Evolutionary conservation across 2,888 invertebrate species (phyloP), one percentile per base, ranked within the genome.

Genomic region (Macrophya annulata): DNA sequence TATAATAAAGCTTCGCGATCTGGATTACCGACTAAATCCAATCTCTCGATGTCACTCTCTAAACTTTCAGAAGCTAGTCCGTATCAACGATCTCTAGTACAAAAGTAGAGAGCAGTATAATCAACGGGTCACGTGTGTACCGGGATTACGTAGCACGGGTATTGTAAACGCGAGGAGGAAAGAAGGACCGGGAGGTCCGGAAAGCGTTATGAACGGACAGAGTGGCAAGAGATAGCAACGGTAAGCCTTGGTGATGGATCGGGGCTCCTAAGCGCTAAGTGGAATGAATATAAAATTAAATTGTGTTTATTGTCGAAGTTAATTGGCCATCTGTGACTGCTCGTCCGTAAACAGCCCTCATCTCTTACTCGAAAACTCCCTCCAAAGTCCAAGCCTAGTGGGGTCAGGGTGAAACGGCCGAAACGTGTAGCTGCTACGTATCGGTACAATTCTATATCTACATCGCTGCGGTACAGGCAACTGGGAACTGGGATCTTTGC

Each of bases 251-350:
- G 89, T 91, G 91, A 91, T 91, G 91, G 91, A 91, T 91, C 89
- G 89, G 89, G 87, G 87, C 87, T 89, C 88, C 89, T 90, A 90
- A 90, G 90, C 90, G 90, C 89, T 90, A 90, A 91, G 90, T 89
- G 91, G 90, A 92, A 92, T 92, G 92, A 92, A 92, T 92, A 92
- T 90, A 90, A 90, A 92, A 93, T 93, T 89, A 90, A 92, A 92
- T 91, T 90, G 90, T 91, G 90, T 92, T 91, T 91, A 92, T 92
- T 91, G 91, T 90, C 88, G 89, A 85, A 89, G 90, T 90, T 92
- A 91, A 92, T 92, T 92, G 92, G 90, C 92, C 93, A 93, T 93
- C 92, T 93, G 93, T 88, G 90, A 90, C 89, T 89, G 87, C 87
- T 89, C 87, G 87, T 85, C 87, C 86, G 85, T 85, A 82, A 79